Conservation (phyloP, 1,140 invertebrate species). For the Achroia grisella region DNA sequence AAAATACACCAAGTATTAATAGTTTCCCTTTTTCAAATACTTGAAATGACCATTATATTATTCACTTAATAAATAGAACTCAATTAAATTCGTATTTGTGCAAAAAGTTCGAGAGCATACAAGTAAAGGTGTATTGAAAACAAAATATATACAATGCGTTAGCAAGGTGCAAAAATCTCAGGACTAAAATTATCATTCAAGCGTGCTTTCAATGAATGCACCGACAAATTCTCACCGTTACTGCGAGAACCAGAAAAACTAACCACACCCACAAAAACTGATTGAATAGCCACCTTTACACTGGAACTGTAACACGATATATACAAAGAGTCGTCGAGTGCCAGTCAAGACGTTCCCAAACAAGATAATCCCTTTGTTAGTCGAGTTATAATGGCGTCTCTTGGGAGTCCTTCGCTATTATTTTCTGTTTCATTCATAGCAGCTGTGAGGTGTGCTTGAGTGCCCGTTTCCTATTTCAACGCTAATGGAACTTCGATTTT, state of each 20-base stretch:
- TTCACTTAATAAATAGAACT: too few species aligned
- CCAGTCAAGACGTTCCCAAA: conserved; percentile 70
- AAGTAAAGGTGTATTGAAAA: too few species aligned
- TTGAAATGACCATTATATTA: too few species aligned
- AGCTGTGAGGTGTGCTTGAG: conserved; percentile 51
- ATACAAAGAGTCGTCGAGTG: conserved; percentile 58
- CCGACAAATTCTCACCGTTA: conserved; percentile 46
- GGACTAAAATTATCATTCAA: conserved; percentile 22
- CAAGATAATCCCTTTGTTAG: conserved; percentile 73
- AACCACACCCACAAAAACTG: conserved; percentile 66
- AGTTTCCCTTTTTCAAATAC: too few species aligned
- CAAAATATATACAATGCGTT: conserved; percentile 18
- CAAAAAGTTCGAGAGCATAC: too few species aligned
- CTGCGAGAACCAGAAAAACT: conserved; percentile 42
- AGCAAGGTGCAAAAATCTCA: conserved; percentile 39
- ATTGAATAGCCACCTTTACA: conserved; percentile 45
- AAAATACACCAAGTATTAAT: too few species aligned
- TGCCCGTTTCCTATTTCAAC: conserved; percentile 56
- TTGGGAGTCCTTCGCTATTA: conserved; percentile 54
- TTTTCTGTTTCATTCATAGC: conserved; percentile 61
- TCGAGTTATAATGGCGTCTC: conserved; percentile 66
- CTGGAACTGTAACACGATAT: conserved; percentile 60
- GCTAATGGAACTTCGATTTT: conserved; percentile 52
- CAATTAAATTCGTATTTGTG: too few species aligned
- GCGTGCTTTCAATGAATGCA: conserved; percentile 20